Evolutionary conservation across 2,797 vertebrate species (phyloP), one percentile per base, ranked within the genome.

Genomic region (Pseudomugil gertrudae): DNA sequence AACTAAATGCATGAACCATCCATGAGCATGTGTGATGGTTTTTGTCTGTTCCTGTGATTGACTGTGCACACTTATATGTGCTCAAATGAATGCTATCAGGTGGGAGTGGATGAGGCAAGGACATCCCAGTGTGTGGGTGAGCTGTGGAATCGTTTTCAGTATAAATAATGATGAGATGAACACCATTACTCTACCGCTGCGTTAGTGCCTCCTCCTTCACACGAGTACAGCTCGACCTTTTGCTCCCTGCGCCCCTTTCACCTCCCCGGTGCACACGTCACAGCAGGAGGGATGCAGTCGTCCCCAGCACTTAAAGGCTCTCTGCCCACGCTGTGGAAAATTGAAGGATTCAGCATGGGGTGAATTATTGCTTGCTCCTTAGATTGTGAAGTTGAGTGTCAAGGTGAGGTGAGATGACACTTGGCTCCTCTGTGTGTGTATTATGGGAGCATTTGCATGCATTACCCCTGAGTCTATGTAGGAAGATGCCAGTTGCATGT

Each of bases 111-210:
- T 56, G 76, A 74, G n/a, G 61, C 75, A 71, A 79, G 80, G 83
- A 62, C 83, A 64, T 48, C 64, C 54, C 64, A 72, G 74, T 38
- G 23, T 64, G 80, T n/a, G 14, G 51, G 43, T 4, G 50, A 66
- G 76, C 66, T 65, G 54, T 74, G 27, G 72, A 74, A 79, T 79
- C 66, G 80, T 72, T 74, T 63, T 66, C 32, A 36, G 63, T 70
- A 36, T 88, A 86, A 90, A 90, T 89, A 85, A 83, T 79, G 71
- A 54, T 78, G 83, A 87, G 79, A 89, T 78, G 84, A 82, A 70
- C 72, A 79, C 74, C 87, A 84, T 89, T 84, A 84, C 70, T 76
- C 83, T 21, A 66, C 85, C 0, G 74, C 87, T 85, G 87, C 33
- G 77, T 69, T 72, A 8, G 8, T n/a, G 52, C 29, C 43, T 71